phyloP scores from a whole-genome alignment of 1,140 invertebrate species.

The Drosophila yakuba region DNA sequence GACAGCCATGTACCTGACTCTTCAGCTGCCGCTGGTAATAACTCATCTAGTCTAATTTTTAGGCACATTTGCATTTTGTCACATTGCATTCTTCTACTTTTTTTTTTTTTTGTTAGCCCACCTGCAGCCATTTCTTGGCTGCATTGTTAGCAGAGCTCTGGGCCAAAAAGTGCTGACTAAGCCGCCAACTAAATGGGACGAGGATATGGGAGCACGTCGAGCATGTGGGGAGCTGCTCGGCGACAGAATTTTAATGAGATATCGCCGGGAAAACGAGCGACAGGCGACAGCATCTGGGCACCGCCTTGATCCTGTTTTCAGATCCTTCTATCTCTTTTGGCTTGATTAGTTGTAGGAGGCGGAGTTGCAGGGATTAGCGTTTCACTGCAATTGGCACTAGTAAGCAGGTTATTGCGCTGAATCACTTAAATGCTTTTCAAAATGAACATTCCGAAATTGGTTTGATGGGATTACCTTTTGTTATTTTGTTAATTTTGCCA shows the following conservation, averaged over 20 bases:
- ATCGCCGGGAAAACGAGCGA: constrained; percentile 36
- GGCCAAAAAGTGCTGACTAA: constrained; percentile 62
- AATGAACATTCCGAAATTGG: too few species aligned
- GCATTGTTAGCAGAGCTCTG: constrained; percentile 39
- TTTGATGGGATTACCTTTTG: neutral
- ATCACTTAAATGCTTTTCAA: too few species aligned
- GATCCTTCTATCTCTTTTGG: constrained; percentile 1
- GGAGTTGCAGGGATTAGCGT: neutral
- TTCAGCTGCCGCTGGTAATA: constrained; percentile 40
- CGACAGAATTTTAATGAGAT: constrained; percentile 79
- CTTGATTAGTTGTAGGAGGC: neutral
- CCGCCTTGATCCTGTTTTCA: constrained; percentile 50
- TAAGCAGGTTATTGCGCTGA: neutral
- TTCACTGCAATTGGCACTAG: neutral
- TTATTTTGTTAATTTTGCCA: neutral
- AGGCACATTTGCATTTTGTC: constrained; percentile 68
- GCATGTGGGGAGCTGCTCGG: constrained; percentile 36
- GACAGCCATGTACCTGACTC: constrained; percentile 43
- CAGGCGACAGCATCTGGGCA: constrained; percentile 19
- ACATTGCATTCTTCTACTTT: constrained; percentile 4
- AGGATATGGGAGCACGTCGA: constrained; percentile 48
- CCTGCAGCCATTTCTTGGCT: constrained; percentile 5
- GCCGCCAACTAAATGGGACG: constrained; percentile 20
- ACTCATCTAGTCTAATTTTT: constrained; percentile 66
- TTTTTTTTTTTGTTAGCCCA: neutral